These are phyloP conservation scores for Stenurella melanura DNA, from an alignment of 2,888 invertebrate genomes.

Conservation along the genomic window DNA sequence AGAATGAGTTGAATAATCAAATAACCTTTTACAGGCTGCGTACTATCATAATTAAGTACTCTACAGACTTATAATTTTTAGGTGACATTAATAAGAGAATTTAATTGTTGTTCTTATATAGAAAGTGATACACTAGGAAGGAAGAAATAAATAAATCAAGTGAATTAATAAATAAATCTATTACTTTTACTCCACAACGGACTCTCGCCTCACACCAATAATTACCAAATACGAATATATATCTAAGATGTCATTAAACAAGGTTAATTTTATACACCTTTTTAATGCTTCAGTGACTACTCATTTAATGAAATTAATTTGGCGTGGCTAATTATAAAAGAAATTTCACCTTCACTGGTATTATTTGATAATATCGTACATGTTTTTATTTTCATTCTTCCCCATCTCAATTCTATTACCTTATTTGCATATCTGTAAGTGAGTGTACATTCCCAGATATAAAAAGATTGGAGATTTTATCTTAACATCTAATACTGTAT, in stretches of 20 bases:
- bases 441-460: no score
- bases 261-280: conserved; percentile 46
- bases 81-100: conserved; percentile 12
- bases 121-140: conserved; percentile 31
- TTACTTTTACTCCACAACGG: conserved; percentile 35
- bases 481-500: no score
- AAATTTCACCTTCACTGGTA: conserved; percentile 53
- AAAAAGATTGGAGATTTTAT: no score
- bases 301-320: conserved; percentile 49
- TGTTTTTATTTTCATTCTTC: conserved; percentile 3
- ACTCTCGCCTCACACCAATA: conserved; percentile 15
- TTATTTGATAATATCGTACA: conserved; percentile 46
- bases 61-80: background rate
- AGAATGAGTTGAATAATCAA: no score
- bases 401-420: background rate
- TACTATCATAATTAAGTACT: background rate
- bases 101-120: conserved; percentile 4
- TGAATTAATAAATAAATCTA: conserved; percentile 22
- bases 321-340: conserved; percentile 47
- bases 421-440: background rate
- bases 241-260: conserved; percentile 50
- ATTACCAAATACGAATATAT: conserved; percentile 44
- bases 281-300: conserved; percentile 36
- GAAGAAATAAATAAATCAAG: conserved; percentile 27
- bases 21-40: no score